Evolutionary conservation across 1,140 invertebrate genomes (phyloP).

Genomic region (Hylaeus anthracinus): DNA sequence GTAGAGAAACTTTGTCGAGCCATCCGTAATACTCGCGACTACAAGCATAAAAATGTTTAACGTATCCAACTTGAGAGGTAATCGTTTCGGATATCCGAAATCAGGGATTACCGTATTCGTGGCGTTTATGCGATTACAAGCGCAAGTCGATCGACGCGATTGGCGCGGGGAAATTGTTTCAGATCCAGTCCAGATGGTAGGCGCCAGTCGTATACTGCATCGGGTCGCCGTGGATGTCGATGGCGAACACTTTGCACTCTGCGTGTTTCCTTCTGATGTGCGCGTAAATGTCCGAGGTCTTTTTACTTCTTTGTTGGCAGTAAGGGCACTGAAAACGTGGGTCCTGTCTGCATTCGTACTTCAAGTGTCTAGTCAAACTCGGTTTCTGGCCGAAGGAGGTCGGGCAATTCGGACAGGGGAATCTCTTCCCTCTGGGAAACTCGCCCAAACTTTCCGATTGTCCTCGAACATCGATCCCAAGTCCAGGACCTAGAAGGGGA

Average conservation of each 20-base stretch:
- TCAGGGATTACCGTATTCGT: too few species aligned
- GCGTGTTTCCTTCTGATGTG: slow-evolving; percentile 65
- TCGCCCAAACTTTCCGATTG: neutral
- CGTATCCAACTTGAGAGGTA: too few species aligned
- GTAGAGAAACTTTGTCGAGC: too few species aligned
- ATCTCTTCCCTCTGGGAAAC: slow-evolving; percentile 5
- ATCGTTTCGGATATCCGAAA: too few species aligned
- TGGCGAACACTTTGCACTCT: slow-evolving; percentile 8
- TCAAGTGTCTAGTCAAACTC: slow-evolving; percentile 65
- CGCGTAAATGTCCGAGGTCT: slow-evolving; percentile 70
- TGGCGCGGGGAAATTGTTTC: neutral
- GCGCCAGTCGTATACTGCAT: too few species aligned
- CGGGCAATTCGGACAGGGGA: slow-evolving; percentile 59
- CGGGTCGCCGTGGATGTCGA: slow-evolving; percentile 26
- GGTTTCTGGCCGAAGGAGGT: slow-evolving; percentile 55
- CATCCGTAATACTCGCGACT: too few species aligned
- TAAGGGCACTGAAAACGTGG: slow-evolving; percentile 83
- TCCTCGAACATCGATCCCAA: too few species aligned
- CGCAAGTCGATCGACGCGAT: too few species aligned
- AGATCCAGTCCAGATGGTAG: neutral
- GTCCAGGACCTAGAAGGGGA: slow-evolving; percentile 18
- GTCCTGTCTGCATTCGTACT: slow-evolving; percentile 70
- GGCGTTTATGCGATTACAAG: too few species aligned
- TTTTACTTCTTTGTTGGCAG: slow-evolving; percentile 75
- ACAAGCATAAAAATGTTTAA: too few species aligned